phyloP scores from a whole-genome alignment of 2,888 invertebrate species.

The Drosophila ochracea region DNA sequence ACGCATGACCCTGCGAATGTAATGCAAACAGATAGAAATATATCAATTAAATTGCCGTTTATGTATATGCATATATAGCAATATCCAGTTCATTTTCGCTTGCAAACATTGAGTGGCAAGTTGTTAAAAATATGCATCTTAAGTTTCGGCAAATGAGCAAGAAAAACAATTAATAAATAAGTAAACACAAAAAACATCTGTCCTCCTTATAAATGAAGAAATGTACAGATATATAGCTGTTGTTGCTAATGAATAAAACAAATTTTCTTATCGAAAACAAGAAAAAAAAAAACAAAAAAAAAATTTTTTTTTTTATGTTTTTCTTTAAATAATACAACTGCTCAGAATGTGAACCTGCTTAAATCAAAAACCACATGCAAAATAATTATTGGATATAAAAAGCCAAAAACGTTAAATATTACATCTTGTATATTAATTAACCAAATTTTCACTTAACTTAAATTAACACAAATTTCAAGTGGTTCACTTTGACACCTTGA shows the following conservation, averaged over 20 bases:
- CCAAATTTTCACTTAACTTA: neutral
- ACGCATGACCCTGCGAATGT: constrained; percentile 78
- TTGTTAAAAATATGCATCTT: neutral
- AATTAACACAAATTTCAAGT: neutral
- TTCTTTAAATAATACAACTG: too few relatives aligned
- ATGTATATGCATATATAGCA: too few relatives aligned
- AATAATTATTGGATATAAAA: neutral
- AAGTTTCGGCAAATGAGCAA: neutral
- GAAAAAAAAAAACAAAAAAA: neutral
- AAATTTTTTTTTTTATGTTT: too few relatives aligned
- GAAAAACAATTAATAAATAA: neutral
- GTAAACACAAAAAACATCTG: neutral
- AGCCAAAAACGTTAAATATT: neutral
- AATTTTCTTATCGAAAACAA: neutral
- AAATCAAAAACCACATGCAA: neutral
- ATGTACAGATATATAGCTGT: neutral
- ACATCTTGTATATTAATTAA: neutral
- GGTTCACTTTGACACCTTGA: neutral
- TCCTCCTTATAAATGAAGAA: neutral
- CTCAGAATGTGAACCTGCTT: neutral
- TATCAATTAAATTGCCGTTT: neutral
- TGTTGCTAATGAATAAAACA: neutral
- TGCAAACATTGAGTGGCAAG: too few relatives aligned
- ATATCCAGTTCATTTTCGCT: too few relatives aligned
- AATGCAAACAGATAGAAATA: neutral